Percentiles rank a stretch among this genome's conserved stretches.
Evolutionary conservation across 2,888 invertebrate species (phyloP).

Genomic region (Idaea biselata): DNA sequence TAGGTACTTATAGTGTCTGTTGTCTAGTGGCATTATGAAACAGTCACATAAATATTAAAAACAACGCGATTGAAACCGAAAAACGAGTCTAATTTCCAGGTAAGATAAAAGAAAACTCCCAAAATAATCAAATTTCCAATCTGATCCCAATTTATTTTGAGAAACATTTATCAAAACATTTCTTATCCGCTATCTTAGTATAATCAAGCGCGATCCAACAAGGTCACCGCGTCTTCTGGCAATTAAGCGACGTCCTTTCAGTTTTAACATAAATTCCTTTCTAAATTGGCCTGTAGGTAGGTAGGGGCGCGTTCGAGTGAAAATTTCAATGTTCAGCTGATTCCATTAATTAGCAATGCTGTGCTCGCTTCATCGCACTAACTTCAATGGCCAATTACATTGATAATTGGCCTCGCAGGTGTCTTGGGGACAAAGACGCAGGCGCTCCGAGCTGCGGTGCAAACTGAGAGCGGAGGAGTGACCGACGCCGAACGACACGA

Average conservation of each 20-base stretch:
- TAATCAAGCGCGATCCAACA: conserved; percentile 1
- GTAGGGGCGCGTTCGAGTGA: conserved; percentile 57
- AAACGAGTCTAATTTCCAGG: background rate
- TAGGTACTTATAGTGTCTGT: too few relatives aligned
- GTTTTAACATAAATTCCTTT: conserved; percentile 50
- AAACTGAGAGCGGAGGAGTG: background rate
- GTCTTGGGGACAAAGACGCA: conserved; percentile 62
- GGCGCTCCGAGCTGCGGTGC: conserved; percentile 7
- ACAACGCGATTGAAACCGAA: too few relatives aligned
- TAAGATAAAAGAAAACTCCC: background rate
- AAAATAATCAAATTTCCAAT: conserved; percentile 8
- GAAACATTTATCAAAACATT: conserved; percentile 3
- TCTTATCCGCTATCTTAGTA: conserved; percentile 1
- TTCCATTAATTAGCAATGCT: conserved; percentile 74
- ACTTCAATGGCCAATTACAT: conserved; percentile 78
- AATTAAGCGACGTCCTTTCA: conserved; percentile 28
- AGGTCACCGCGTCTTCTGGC: background rate
- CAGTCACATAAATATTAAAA: too few relatives aligned
- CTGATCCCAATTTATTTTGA: background rate
- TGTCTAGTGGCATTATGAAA: background rate
- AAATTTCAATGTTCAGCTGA: conserved; percentile 76
- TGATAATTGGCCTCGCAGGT: conserved; percentile 77
- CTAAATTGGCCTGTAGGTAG: conserved; percentile 41
- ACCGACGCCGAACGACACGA: background rate
- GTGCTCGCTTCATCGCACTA: conserved; percentile 65